phyloP scores from a whole-genome alignment of 2,113 vertebrate species.

The Callaeas wilsoni region DNA sequence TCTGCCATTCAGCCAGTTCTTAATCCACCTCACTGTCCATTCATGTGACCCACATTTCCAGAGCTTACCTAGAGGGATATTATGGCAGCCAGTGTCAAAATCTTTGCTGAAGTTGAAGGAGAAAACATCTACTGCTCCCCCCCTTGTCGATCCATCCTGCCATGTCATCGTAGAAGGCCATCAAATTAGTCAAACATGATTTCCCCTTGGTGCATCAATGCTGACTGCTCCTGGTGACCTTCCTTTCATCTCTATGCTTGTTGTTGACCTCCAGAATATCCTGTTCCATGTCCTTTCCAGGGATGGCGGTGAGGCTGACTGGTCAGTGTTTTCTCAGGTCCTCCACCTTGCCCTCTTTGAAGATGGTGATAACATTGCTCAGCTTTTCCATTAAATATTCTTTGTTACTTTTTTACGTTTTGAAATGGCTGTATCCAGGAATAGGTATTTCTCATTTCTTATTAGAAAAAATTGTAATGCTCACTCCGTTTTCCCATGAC shows the following conservation, averaged over 20 bases:
- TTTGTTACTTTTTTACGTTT: neutral
- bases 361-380: neutral
- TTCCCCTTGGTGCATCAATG: neutral
- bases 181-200: neutral
- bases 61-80: neutral
- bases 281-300: neutral
- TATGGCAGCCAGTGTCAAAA: neutral
- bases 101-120: neutral
- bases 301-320: neutral
- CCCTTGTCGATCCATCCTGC: neutral
- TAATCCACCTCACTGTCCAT: neutral
- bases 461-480: neutral
- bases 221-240: neutral
- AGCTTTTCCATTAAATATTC: neutral
- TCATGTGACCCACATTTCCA: neutral
- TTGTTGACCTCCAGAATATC: neutral
- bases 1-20: neutral
- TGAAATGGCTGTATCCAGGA: neutral
- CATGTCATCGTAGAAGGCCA: fast-evolving
- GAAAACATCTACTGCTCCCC: neutral
- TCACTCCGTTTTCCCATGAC: neutral
- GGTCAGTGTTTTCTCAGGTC: neutral
- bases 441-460: neutral
- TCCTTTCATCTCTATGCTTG: neutral
- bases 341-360: neutral